Percentiles rank a stretch among this genome's conserved stretches.
Evolutionary conservation across 2,888 invertebrate genomes (phyloP).

Genomic region (Acanthosepion pharaonis): DNA sequence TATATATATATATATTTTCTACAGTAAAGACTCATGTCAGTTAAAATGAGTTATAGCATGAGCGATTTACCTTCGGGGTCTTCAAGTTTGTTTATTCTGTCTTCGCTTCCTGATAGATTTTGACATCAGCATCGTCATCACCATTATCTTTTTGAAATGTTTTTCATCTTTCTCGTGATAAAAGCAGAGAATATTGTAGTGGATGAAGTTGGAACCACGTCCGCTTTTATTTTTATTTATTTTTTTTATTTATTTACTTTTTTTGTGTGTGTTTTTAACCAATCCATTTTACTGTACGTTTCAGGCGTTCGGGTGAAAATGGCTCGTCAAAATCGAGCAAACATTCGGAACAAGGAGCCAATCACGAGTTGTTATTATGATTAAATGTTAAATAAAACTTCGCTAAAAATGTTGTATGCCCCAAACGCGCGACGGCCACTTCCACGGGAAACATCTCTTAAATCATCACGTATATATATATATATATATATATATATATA

Average conservation of each 20-base stretch:
- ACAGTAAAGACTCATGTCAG: too few relatives aligned
- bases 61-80: too few relatives aligned
- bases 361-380: not conserved
- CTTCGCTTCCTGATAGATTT: too few relatives aligned
- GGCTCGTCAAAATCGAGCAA: not conserved
- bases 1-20: too few relatives aligned
- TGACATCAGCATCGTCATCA: too few relatives aligned
- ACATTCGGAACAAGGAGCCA: not conserved
- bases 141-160: too few relatives aligned
- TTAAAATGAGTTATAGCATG: too few relatives aligned
- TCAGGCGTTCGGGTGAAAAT: not conserved
- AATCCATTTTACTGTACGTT: not conserved
- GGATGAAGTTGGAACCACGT: not conserved
- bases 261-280: not conserved
- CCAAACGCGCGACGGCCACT: not conserved
- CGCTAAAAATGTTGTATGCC: not conserved
- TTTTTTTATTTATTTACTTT: too few relatives aligned
- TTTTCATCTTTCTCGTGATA: too few relatives aligned
- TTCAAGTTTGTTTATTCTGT: too few relatives aligned
- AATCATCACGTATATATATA: not conserved
- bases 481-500: too few relatives aligned
- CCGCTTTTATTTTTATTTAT: too few relatives aligned
- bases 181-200: not conserved
- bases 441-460: not conserved
- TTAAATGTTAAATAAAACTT: conserved; percentile 2